Base-by-base conservation (phyloP, 2,113 vertebrate species). In the Coryphaenoides rupestris region DNA sequence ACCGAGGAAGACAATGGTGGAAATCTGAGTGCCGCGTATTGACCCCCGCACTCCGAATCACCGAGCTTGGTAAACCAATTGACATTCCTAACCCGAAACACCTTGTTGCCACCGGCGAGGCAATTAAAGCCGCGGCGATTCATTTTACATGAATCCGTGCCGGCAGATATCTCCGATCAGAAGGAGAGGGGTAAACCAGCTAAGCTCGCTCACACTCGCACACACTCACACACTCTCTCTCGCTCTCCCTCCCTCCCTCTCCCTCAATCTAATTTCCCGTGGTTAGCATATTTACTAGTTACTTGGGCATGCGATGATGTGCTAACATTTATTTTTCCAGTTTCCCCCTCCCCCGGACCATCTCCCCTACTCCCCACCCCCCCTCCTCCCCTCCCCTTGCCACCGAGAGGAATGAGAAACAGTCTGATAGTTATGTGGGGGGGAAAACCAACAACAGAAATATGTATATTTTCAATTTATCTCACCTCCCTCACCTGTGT, bases 121-220 rank as follows among this genome's bases (percentile, higher is more conserved):
- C 93, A 95, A 94, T 95, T 94, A 94, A 94, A 94, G 72, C 90
- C 86, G 89, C 88, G 87, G 91, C 84, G 91, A 92, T 88, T 93
- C 87, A 93, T 95, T 96, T 92, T 87, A 87, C 86, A 91, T 92
- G 89, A 85, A 87, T 90, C 90, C 92, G 79, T 90, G 91, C 90
- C 88, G n/a, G 88, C 89, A 86, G 65, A 86, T 84, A 85, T 93
- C 87, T 86, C 89, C 91, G 87, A 92, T 93, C 91, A 92, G 89
- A 55, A 67, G 89, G 55, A 65, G 21, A 72, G 89, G 80, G 89
- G 47, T 55, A 57, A 33, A 45, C n/a, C 19, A 49, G 62, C 61
- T 19, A 26, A 3, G 24, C 24, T 26, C 6, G 61, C 33, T 13
- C 47, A 1, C 13, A 17, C 12, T 5, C 17, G 13, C 47, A 49